Evolutionary conservation across 2,113 vertebrate genomes (phyloP).

Genomic region (Alethe diademata): DNA sequence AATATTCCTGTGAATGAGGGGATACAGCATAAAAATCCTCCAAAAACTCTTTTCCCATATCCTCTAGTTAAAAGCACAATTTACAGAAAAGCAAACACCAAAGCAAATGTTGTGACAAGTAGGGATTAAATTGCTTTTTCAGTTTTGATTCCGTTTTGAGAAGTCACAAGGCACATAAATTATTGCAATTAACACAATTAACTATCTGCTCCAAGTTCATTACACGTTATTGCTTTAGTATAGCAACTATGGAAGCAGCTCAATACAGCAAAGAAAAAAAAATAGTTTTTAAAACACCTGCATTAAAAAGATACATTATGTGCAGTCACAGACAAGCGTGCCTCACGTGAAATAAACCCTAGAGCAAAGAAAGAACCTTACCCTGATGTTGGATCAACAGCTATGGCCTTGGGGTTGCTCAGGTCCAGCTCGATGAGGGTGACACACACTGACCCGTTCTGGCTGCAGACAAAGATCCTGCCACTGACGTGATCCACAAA

Average conservation of each 20-base stretch:
- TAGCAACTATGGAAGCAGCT: background rate
- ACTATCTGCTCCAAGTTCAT: background rate
- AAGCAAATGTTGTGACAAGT: background rate
- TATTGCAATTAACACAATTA: background rate
- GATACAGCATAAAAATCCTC: background rate
- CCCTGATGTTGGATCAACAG: conserved; percentile 92
- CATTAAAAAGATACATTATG: background rate
- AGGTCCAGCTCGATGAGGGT: conserved; percentile 91
- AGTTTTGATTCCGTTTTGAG: background rate
- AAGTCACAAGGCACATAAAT: background rate
- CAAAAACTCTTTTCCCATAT: background rate
- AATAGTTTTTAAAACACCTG: background rate
- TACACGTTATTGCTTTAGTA: accelerated
- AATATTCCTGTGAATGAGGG: background rate
- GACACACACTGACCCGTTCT: conserved; percentile 83
- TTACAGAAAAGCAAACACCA: background rate
- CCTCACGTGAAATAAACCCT: background rate
- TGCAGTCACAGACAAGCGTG: background rate
- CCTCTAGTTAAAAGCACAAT: background rate
- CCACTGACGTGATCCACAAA: conserved; percentile 87
- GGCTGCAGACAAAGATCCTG: conserved; percentile 89
- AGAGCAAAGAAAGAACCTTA: conserved; percentile 67
- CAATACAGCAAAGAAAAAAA: background rate
- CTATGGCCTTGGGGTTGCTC: conserved; percentile 89
- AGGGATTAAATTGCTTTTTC: background rate